Percentiles rank a stretch among this genome's conserved stretches.
Conservation (phyloP, 1,140 invertebrate species). For the Danaus melanippus region DNA sequence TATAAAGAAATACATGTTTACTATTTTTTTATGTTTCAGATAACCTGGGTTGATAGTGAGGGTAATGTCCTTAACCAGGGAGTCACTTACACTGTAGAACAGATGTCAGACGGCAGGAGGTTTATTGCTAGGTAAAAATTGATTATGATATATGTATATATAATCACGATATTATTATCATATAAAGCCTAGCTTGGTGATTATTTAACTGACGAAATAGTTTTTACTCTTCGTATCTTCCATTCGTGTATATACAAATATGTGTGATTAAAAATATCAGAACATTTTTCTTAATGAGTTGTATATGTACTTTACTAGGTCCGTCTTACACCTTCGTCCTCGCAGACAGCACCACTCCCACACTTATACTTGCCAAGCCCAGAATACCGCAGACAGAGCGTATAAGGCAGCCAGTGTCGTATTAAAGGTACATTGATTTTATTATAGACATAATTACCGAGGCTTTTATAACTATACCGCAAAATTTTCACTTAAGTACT, state of each 20-base stretch:
- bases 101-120: conserved; percentile 82
- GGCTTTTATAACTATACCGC: too few species aligned
- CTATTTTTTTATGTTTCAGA: conserved; percentile 68
- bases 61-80: conserved; percentile 83
- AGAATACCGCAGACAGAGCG: conserved; percentile 87
- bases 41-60: conserved; percentile 93
- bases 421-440: conserved; percentile 75
- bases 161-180: too few species aligned
- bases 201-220: too few species aligned
- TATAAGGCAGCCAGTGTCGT: conserved; percentile 84
- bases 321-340: conserved; percentile 86
- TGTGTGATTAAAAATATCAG: too few species aligned
- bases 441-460: too few species aligned
- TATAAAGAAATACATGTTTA: conserved; percentile 2
- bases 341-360: conserved; percentile 91
- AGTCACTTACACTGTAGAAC: conserved; percentile 81
- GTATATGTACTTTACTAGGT: conserved; percentile 62
- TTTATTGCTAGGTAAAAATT: conserved; percentile 75
- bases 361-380: conserved; percentile 91
- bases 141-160: conserved; percentile 7
- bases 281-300: not conserved
- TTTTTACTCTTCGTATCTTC: too few species aligned
- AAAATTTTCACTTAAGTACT: too few species aligned
- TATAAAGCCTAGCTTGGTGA: too few species aligned
- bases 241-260: too few species aligned